Percentiles rank a stretch among this genome's conserved stretches.
Evolutionary conservation across 2,113 vertebrate genomes (phyloP).

Genomic region (Myotis yumanensis): DNA sequence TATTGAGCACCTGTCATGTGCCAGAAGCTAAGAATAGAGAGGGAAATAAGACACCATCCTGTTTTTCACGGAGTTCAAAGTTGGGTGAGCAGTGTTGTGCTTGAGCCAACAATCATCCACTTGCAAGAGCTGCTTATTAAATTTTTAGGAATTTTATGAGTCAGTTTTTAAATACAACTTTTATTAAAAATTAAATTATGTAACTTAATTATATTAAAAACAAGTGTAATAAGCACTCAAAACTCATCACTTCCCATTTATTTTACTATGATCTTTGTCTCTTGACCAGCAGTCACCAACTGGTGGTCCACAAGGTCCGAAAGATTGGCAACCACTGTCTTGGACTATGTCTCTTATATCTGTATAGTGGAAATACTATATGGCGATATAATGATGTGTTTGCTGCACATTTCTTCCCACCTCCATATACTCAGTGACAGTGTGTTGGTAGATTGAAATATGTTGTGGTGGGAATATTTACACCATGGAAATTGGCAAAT

Average conservation of each 20-base stretch:
- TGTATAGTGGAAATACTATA: background rate
- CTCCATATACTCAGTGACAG: background rate
- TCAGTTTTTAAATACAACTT: background rate
- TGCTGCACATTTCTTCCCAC: background rate
- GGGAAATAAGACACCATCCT: background rate
- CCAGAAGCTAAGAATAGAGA: background rate
- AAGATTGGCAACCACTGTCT: too few relatives aligned
- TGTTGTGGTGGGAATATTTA: background rate
- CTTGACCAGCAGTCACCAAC: background rate
- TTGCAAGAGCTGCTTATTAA: background rate
- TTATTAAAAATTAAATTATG: constrained; percentile 33
- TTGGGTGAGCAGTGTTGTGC: background rate
- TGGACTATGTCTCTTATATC: background rate
- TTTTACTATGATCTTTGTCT: background rate
- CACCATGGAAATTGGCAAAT: constrained; percentile 2
- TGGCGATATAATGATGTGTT: background rate
- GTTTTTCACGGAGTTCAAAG: background rate
- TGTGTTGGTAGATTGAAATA: constrained; percentile 1
- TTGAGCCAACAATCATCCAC: background rate
- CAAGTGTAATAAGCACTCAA: background rate
- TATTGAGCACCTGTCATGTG: background rate
- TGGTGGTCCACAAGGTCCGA: too few relatives aligned
- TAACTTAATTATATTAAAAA: constrained; percentile 24
- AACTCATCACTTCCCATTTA: background rate
- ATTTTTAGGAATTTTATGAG: constrained; percentile 45